A percentile compares a stretch with the other conserved stretches of the same genome.
These are phyloP conservation scores for Platynereis dumerilii DNA, from an alignment of 2,888 invertebrate species.

Conservation along the genomic window DNA sequence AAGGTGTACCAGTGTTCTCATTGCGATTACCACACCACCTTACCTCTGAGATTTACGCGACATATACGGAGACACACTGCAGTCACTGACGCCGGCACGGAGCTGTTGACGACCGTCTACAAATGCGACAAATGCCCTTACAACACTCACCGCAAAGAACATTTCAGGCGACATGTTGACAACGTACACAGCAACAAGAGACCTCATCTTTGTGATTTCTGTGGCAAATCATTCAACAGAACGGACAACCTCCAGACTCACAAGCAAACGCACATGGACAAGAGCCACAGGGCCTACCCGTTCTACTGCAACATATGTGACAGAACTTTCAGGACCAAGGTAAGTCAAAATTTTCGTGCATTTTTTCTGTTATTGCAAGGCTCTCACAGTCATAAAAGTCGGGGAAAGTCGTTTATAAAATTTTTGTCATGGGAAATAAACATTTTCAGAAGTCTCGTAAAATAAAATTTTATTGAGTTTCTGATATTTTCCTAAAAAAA, in stretches of 20 bases:
- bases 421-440: too few relatives aligned
- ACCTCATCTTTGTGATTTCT: slow-evolving; percentile 67
- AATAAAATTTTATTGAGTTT: too few relatives aligned
- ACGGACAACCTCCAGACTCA: slow-evolving; percentile 67
- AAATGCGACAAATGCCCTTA: slow-evolving; percentile 61
- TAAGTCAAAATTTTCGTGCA: slow-evolving; percentile 26
- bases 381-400: too few relatives aligned
- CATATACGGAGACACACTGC: slow-evolving; percentile 47
- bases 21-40: slow-evolving; percentile 51
- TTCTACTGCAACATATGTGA: slow-evolving; percentile 55
- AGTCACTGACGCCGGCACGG: slow-evolving; percentile 23
- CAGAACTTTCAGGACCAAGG: slow-evolving; percentile 60
- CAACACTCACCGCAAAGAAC: slow-evolving; percentile 60
- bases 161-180: slow-evolving; percentile 61
- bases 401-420: too few relatives aligned
- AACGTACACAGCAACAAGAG: slow-evolving; percentile 66
- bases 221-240: slow-evolving; percentile 67
- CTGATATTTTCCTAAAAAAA: too few relatives aligned
- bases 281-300: slow-evolving; percentile 40
- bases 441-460: too few relatives aligned
- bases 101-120: slow-evolving; percentile 38
- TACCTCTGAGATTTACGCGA: slow-evolving; percentile 43
- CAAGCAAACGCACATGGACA: slow-evolving; percentile 34
- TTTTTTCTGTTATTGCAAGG: too few relatives aligned
- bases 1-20: slow-evolving; percentile 41